Evolutionary conservation across 2,888 invertebrate species (phyloP), one percentile per base, ranked within the genome.

Genomic region (Lithophane socia): DNA sequence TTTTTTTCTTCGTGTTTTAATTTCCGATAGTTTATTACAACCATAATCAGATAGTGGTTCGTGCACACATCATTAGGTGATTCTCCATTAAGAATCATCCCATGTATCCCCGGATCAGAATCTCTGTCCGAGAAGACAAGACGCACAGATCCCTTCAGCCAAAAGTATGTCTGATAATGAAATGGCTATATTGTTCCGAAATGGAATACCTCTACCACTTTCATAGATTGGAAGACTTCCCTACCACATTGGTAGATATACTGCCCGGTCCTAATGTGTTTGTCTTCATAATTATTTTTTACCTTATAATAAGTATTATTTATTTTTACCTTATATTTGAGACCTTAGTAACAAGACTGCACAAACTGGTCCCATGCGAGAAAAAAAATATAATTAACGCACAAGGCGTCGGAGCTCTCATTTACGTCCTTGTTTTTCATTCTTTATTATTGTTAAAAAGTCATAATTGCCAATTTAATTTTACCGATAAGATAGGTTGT

Each of bases 401-500:
- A 24, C 47, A 12, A 9, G 65, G 56, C 76, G 65, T 74, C 58
- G 60, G 52, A 42, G 49, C 49, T 66, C 13, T 29, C 42, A 42
- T 65, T 74, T 49, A 66, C 49, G 29, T 60, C 29, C 1, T 60
- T 29, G 9, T 65, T 12, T 47, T 49, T 64, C 5, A 10, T 47
- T 58, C 37, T 49, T 42, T 10, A 7, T 64, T 63, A 16, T n/a
- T 44, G 7, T 13, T 13, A 13, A 13, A 16, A 16, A 21, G 2
- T n/a, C 18, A 18, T 24, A 24, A 13, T 24, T 0, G 12, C 12
- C n/a, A n/a, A 5, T 58, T 58, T 58, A 24, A 56, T n/a, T 56
- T 56, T 56, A 56, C 4, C 56, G 56, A 56, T 56, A 56, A 56
- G 54, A 54, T 54, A 37, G 37, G 37, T 37, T 37, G 37, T 37